A percentile compares a stretch with the other conserved stretches of the same genome.
Evolutionary conservation across 1,140 invertebrate species (phyloP).

Genomic region (Musca domestica): DNA sequence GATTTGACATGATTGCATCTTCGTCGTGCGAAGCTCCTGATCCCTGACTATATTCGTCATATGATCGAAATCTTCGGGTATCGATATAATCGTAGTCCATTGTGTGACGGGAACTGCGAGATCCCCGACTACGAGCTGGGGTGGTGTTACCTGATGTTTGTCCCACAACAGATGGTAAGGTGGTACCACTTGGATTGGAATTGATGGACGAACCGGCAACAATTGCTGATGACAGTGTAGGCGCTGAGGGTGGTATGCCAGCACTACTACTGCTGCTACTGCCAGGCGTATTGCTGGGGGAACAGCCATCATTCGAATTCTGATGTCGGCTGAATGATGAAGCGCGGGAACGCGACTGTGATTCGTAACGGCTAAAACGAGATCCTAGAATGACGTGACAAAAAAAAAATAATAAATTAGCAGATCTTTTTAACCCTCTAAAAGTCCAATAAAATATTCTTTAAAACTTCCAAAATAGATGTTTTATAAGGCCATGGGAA

Average conservation of each 20-base stretch:
- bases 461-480: too few species aligned
- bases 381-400: slow-evolving; percentile 16
- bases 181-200: slow-evolving; percentile 3
- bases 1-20: slow-evolving; percentile 35
- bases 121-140: slow-evolving; percentile 50
- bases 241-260: slow-evolving; percentile 31
- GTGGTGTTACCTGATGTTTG: slow-evolving; percentile 45
- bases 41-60: slow-evolving; percentile 66
- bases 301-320: slow-evolving; percentile 43
- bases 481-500: slow-evolving; percentile 14
- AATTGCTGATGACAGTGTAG: slow-evolving; percentile 34
- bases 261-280: slow-evolving; percentile 28
- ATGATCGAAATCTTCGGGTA: slow-evolving; percentile 58
- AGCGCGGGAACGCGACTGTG: slow-evolving; percentile 55
- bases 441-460: too few species aligned
- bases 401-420: background rate
- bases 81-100: slow-evolving; percentile 47
- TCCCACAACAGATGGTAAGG: slow-evolving; percentile 28
- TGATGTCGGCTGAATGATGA: slow-evolving; percentile 56
- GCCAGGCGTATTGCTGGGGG: slow-evolving; percentile 33
- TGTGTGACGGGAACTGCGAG: slow-evolving; percentile 44
- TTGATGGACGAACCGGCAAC: slow-evolving; percentile 25
- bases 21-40: slow-evolving; percentile 65
- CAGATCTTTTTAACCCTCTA: too few species aligned
- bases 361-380: slow-evolving; percentile 51